phyloP scores from a whole-genome alignment of 1,140 invertebrate genomes.

The Drosophila ficusphila region DNA sequence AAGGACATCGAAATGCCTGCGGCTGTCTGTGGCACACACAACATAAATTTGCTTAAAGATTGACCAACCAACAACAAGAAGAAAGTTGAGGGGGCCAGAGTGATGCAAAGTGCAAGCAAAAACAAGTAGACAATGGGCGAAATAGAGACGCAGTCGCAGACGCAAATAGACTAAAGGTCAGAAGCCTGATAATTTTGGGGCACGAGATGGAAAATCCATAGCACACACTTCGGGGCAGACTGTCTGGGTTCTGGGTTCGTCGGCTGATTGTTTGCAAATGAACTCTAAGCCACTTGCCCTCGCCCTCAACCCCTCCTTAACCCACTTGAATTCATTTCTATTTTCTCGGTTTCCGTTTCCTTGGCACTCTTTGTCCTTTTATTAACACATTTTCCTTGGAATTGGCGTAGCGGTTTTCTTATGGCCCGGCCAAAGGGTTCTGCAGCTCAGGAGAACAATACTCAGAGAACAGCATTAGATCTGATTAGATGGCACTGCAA shows the following conservation, averaged over 20 bases:
- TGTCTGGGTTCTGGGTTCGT: conserved; percentile 44
- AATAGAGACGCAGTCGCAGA: conserved; percentile 25
- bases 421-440: conserved; percentile 31
- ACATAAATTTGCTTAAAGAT: conserved; percentile 50
- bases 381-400: conserved; percentile 58
- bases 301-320: not conserved
- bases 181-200: conserved; percentile 21
- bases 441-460: conserved; percentile 12
- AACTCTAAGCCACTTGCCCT: conserved; percentile 39
- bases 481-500: conserved; percentile 45
- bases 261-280: conserved; percentile 46
- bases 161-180: conserved; percentile 40
- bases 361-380: conserved; percentile 55
- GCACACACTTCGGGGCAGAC: conserved; percentile 38
- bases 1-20: conserved; percentile 38
- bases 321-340: conserved; percentile 45
- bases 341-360: conserved; percentile 39
- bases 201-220: conserved; percentile 25
- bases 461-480: conserved; percentile 34
- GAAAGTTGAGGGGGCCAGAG: not conserved
- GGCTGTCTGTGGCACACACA: conserved; percentile 31
- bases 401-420: conserved; percentile 29
- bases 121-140: conserved; percentile 3
- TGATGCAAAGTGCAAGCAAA: conserved; percentile 22
- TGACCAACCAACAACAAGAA: conserved; percentile 13